Base-by-base conservation (phyloP, 2,113 vertebrate species). In the Alligator sinensis region DNA sequence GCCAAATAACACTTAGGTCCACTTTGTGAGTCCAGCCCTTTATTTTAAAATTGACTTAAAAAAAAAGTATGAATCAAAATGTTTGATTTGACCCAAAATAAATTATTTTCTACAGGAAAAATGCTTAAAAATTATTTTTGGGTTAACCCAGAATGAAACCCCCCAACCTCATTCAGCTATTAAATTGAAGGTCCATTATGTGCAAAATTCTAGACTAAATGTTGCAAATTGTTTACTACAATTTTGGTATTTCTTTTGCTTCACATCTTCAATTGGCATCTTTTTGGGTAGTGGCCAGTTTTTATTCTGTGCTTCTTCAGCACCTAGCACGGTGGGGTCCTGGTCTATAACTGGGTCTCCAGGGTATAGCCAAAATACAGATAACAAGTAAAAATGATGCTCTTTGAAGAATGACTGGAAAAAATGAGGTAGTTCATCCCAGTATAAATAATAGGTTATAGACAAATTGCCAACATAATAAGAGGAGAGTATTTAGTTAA, bases 101-200 rank as follows among this genome's bases (percentile, higher is more conserved):
- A 76, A 78, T 72, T 5, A 24, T 62, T 25, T 3, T 8, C 3
- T 11, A 10, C 60, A 84, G 55, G 24, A 3, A 8, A 86, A 15
- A 78, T 55, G 4, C 76, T 19, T 47, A 74, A 27, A 88, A 94
- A 8, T 5, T 66, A 4, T 13, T 1, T 82, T 87, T 70, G 38
- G 81, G 54, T 38, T 47, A 7, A 5, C 18, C 19, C 24, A 47
- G 47, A 47, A 24, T 79, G 61, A 64, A 82, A 77, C 66, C 19
- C 55, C 4, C 9, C 0, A 0, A 10, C 30, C 30, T 30, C 5
- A 0, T 82, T 86, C 59, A 86, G 38, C 57, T 47, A 47, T 47
- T 47, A 47, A 80, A 77, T 25, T 21, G 13, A 15, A 30, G 47
- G 47, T 47, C 47, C 18, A 18, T 15, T 79, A 47, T 77, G 21